Base-by-base conservation (phyloP, 2,888 invertebrate genomes). In the Drosophila borealis region DNA sequence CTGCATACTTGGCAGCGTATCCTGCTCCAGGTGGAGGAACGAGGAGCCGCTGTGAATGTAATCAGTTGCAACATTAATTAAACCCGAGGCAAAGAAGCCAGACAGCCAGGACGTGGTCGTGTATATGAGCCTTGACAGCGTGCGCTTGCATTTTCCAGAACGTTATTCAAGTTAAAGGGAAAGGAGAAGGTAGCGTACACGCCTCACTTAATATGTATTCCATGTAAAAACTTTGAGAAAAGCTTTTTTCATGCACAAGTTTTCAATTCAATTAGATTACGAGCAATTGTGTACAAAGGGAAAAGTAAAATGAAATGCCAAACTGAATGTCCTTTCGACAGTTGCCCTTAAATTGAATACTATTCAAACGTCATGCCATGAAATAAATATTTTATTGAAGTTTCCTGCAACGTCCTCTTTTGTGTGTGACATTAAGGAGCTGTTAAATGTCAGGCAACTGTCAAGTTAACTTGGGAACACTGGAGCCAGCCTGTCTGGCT, bases 21-120 rank as follows among this genome's bases (percentile, higher is more conserved):
- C 48, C 14, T 50, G 29, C 29, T 19, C n/a, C 48, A 36, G 50
- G 48, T 64, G 39, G 19, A n/a, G 56, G 19, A 34, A 46, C 37
- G 13, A 11, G 56, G 14, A 34, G 51, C 37, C n/a, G n/a, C 50
- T 36, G 60, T 50, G 39, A 55, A 29, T 67, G 78, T 84, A 81
- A 81, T 78, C 72, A 84, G 70, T 46, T 53, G 46, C 41, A 60
- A 63, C 90, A 86, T 89, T 89, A 89, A 89, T 89, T 89, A 85
- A 74, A 65, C 63, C 74, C 25, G 68, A 73, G 61, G 78, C 60
- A 51, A 65, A 10, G 48, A 62, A 63, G 70, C 45, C 70, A 71
- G 75, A 74, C 88, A 69, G 33, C 21, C 59, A 42, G 77, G 44
- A 76, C 77, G 53, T 57, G 70, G 36, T 44, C 36, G 33, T 75